A percentile compares a stretch with the other conserved stretches of the same genome.
phyloP scores from a whole-genome alignment of 2,113 vertebrate genomes.

The Procavia capensis region DNA sequence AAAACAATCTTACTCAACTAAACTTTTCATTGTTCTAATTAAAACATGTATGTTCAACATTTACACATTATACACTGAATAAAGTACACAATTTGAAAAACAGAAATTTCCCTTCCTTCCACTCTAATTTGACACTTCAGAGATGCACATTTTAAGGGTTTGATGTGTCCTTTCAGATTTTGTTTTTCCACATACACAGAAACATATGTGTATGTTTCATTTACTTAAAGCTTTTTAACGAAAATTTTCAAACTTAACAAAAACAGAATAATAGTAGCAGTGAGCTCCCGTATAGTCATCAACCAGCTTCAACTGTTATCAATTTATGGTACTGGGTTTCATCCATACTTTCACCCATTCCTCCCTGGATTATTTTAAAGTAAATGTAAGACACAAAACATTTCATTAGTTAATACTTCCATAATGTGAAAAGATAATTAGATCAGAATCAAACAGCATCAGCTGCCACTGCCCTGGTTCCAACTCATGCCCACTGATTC shows the following conservation, averaged over 20 bases:
- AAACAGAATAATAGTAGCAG: not conserved
- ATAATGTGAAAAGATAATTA: slow-evolving; percentile 4
- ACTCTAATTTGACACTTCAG: not conserved
- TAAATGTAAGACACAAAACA: not conserved
- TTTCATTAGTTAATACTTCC: slow-evolving; percentile 29
- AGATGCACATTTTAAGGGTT: not conserved
- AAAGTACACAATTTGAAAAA: not conserved
- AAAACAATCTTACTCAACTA: not conserved
- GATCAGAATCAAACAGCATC: no score
- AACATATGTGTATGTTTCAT: not conserved
- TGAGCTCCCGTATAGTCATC: not conserved
- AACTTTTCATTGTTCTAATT: slow-evolving; percentile 16
- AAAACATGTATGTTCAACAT: not conserved
- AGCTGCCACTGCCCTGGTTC: no score
- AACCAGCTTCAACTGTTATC: not conserved
- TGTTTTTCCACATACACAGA: not conserved
- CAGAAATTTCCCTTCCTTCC: not conserved
- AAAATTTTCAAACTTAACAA: not conserved
- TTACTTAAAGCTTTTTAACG: slow-evolving; percentile 22
- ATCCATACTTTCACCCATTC: not conserved
- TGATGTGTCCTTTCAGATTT: not conserved
- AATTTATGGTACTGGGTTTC: not conserved
- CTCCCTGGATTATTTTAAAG: slow-evolving; percentile 15
- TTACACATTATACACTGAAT: not conserved
- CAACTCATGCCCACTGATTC: no score